phyloP scores from a whole-genome alignment of 2,888 invertebrate species.

The Protophormia terraenovae region DNA sequence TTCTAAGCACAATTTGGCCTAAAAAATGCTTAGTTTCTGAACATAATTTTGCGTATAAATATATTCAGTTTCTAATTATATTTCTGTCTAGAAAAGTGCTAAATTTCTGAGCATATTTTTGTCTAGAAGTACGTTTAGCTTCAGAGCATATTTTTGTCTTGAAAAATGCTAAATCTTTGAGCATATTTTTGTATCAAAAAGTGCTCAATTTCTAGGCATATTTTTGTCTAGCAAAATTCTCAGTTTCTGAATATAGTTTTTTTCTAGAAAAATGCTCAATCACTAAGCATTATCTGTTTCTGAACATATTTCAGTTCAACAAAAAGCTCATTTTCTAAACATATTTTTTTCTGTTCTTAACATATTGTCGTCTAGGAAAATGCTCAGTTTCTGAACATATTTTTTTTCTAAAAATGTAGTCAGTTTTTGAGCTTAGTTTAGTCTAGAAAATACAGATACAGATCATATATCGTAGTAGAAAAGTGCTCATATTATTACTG shows the following conservation, averaged over 20 bases:
- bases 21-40: too few species aligned
- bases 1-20: too few species aligned
- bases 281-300: not conserved
- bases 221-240: not conserved
- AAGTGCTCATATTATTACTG: too few species aligned
- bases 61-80: not conserved
- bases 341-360: too few species aligned
- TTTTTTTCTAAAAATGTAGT: too few species aligned
- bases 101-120: not conserved
- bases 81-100: not conserved
- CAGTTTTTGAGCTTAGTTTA: too few species aligned
- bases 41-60: not conserved
- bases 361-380: too few species aligned
- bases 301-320: not conserved
- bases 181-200: too few species aligned
- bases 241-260: not conserved
- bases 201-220: not conserved
- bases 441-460: too few species aligned
- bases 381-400: too few species aligned
- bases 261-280: not conserved
- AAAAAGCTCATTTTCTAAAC: not conserved
- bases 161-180: too few species aligned
- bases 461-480: too few species aligned
- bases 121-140: not conserved
- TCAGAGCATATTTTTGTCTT: not conserved